Base-by-base conservation (phyloP, 2,113 vertebrate genomes). In the Dermatemys mawii region DNA sequence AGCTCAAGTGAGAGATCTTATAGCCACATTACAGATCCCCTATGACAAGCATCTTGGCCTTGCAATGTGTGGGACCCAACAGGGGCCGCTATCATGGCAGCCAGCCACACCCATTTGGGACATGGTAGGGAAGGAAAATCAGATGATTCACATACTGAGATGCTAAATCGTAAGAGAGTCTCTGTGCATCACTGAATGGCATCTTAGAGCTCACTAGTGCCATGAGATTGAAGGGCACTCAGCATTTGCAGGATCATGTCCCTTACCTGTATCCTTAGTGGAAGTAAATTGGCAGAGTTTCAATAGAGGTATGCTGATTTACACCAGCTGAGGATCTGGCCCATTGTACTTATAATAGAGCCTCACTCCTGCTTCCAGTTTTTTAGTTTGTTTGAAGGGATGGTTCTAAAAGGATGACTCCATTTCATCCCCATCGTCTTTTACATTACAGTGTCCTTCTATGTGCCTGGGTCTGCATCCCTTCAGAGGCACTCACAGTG, bases 281-380 rank as follows among this genome's bases (percentile, higher is more conserved):
- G 11, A 3, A 0, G 8, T 17, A 9, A 44, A 4, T 38, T 85
- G 21, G 3, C 57, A 19, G 16, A 86, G 7, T 46, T 49, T 32
- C 81, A 1, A 22, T 81, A 79, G 24, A 73, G 41, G 49, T 88
- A 53, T 84, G 49, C 89, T n/a, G 80, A 67, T 79, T 29, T 7
- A 1, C 17, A 17, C 44, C 0, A 21, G 0, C 5, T 14, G 41
- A 4, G 6, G 35, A 8, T 57, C 86, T 0, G 0, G 2, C 49
- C 5, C 2, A 50, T 83, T 86, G 22, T 12, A 10, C 44, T 73
- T 13, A 50, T 8, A 84, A 12, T 54, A 86, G 91, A 41, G 35
- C 41, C 22, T 51, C 11, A 51, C 17, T 38, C 26, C 26, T 60
- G n/a, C 80, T 57, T 86, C 75, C 1, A 3, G 21, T 81, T 32